Evolutionary conservation across 2,113 vertebrate genomes (phyloP), one percentile per base, ranked within the genome.

Genomic region (Podarcis raffonei): DNA sequence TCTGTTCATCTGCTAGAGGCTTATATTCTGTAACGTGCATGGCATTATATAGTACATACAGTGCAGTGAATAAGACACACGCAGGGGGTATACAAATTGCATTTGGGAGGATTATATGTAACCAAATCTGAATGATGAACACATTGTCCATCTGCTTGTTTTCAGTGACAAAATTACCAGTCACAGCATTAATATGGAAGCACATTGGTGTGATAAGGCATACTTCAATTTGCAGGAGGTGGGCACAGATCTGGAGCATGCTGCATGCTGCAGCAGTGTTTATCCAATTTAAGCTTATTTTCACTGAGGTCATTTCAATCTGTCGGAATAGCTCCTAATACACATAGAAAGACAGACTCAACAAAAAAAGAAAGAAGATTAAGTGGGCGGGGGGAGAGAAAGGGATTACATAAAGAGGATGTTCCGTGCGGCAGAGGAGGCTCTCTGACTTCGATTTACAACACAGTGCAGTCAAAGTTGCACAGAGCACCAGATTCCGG

Each of bases 281-380:
- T 93, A 94, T 93, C 90, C 82, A 91, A 78, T 92, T 95, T 94
- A 92, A 94, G 88, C 85, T 94, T 93, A 85, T 94, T 95, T 87
- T 93, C 77, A 84, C 39, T 84, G 89, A 88, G 90, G 92, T 94
- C 16, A 94, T 92, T 93, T 94, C 85, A 88, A 86, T 93, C 83
- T 92, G 86, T 90, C 87, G 82, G 93, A 89, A 88, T 68, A 89
- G 32, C 84, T 92, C 53, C n/a, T 93, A 94, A 88, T 90, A 66
- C 3, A 7, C 80, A 93, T 93, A 92, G 82, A 74, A 92, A 86
- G 88, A 86, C 27, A 87, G 82, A 88, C 53, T 93, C 89, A 87
- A 92, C 53, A 91, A 88, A 25, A 18, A 93, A 92, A 91, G 89
- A 95, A 95, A 93, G 93, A 93, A 92, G 94, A 94, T 96, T 93